Evolutionary conservation across 2,888 invertebrate genomes (phyloP).

Genomic region (Drosophila algonquin): DNA sequence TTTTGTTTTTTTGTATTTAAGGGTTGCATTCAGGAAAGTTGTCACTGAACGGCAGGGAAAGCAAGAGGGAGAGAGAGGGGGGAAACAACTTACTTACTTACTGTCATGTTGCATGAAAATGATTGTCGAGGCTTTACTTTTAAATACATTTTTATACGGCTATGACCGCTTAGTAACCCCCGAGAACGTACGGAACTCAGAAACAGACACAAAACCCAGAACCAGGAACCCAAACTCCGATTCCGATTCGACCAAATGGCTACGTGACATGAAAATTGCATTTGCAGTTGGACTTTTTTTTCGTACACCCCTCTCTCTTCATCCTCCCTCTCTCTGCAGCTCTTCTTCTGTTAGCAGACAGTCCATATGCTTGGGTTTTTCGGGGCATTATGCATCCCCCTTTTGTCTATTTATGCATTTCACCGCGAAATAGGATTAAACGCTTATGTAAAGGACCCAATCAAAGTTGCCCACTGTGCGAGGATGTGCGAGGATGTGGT

Average conservation of each 20-base stretch:
- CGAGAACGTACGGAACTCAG: neutral
- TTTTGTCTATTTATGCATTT: constrained; percentile 82
- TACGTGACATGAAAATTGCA: constrained; percentile 76
- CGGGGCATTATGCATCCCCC: constrained; percentile 47
- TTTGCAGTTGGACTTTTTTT: constrained; percentile 36
- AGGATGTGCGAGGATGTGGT: constrained; percentile 5
- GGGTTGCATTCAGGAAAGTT: constrained; percentile 42
- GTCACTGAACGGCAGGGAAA: constrained; percentile 8
- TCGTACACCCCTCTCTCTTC: constrained; percentile 1
- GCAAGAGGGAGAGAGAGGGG: neutral
- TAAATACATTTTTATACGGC: constrained; percentile 64
- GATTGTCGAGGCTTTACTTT: constrained; percentile 68
- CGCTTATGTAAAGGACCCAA: constrained; percentile 81
- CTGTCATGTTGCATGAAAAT: constrained; percentile 76
- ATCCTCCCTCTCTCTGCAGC: constrained; percentile 18
- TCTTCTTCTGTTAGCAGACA: constrained; percentile 41
- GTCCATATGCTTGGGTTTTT: constrained; percentile 53
- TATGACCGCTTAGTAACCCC: constrained; percentile 59
- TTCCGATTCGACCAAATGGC: constrained; percentile 49
- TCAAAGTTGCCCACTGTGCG: constrained; percentile 68
- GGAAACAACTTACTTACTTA: constrained; percentile 61
- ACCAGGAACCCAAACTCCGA: constrained; percentile 9
- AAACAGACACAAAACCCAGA: neutral
- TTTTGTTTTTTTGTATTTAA: constrained; percentile 9
- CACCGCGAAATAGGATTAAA: constrained; percentile 83